phyloP scores from a whole-genome alignment of 2,888 invertebrate genomes.

The Chymomyza fuscimana region DNA sequence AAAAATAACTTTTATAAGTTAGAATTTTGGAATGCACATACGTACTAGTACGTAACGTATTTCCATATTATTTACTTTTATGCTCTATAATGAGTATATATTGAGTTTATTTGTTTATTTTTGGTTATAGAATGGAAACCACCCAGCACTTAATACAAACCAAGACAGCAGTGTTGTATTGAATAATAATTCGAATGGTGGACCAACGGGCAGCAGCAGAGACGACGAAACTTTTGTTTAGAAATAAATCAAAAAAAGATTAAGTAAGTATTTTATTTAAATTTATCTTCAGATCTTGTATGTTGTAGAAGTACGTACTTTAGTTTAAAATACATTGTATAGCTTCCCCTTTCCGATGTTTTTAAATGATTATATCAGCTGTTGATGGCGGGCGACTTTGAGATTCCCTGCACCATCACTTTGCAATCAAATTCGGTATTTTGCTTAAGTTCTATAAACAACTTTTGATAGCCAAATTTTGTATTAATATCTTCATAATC shows the following conservation, averaged over 20 bases:
- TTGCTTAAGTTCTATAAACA: too few species aligned
- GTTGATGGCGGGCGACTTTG: too few species aligned
- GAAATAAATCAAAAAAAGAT: conserved; percentile 19
- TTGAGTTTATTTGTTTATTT: neutral
- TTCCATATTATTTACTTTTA: neutral
- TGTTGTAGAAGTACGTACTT: too few species aligned
- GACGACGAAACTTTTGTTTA: conserved; percentile 76
- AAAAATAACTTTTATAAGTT: neutral
- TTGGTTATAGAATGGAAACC: conserved; percentile 54
- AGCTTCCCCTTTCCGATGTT: too few species aligned
- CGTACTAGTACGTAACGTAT: neutral
- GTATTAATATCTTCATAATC: too few species aligned
- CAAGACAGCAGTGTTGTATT: conserved; percentile 77
- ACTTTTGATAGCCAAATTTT: too few species aligned
- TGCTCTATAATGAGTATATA: neutral
- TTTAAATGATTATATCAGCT: too few species aligned
- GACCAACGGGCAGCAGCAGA: conserved; percentile 60
- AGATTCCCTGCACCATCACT: too few species aligned
- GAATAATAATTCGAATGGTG: conserved; percentile 71
- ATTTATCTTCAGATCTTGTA: too few species aligned
- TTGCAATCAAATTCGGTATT: too few species aligned
- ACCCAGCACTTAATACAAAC: conserved; percentile 60
- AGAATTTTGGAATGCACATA: neutral
- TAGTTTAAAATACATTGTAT: too few species aligned
- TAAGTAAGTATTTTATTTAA: neutral